phyloP scores from a whole-genome alignment of 1,140 invertebrate species.

The Ostrea denselamellosa region DNA sequence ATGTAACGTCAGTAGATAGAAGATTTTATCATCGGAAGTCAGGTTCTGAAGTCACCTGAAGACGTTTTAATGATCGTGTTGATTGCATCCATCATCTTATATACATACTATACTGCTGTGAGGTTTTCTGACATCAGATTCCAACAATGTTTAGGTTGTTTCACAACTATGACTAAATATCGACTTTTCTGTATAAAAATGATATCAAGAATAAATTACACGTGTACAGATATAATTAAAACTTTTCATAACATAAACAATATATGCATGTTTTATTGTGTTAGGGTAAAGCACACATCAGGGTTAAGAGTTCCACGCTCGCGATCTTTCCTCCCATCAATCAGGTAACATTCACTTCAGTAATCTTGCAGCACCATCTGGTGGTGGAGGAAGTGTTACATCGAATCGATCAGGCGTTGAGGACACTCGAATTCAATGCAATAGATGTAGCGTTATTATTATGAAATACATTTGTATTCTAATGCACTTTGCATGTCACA shows the following conservation, averaged over 20 bases:
- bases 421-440: neutral
- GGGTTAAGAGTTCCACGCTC: neutral
- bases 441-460: neutral
- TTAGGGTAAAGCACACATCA: neutral
- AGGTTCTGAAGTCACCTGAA: too few species aligned
- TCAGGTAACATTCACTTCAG: neutral
- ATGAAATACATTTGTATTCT: neutral
- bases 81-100: too few species aligned
- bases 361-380: constrained; percentile 8
- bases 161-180: neutral
- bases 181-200: neutral
- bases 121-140: too few species aligned
- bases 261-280: neutral
- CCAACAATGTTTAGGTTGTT: too few species aligned
- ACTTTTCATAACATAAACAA: too few species aligned
- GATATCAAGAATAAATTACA: neutral
- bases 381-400: neutral
- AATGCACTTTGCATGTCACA: constrained; percentile 7
- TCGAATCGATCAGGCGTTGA: neutral
- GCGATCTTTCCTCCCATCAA: neutral
- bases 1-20: too few species aligned
- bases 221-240: too few species aligned
- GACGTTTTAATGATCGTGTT: too few species aligned
- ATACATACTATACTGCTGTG: too few species aligned
- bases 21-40: too few species aligned